Conservation (phyloP, 2,888 invertebrate species). For the Chymomyza amoena region DNA sequence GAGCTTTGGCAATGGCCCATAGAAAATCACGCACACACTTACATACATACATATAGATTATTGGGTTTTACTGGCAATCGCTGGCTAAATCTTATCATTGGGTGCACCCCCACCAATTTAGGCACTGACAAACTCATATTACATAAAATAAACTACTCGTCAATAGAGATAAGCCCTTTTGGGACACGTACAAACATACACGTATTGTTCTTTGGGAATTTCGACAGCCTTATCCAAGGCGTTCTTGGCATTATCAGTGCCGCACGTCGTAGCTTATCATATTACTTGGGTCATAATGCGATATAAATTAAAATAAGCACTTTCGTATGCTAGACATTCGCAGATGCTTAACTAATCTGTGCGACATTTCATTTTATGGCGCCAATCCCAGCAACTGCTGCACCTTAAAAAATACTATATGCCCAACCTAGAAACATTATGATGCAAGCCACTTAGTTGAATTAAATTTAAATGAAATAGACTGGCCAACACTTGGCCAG, state of each 20-base stretch:
- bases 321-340: not conserved
- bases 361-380: not conserved
- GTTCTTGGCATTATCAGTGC: not conserved
- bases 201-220: not conserved
- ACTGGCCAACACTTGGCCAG: not conserved
- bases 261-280: not conserved
- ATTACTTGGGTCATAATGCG: not conserved
- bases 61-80: not conserved
- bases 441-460: not conserved
- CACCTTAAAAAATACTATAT: not conserved
- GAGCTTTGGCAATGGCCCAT: conserved; percentile 6
- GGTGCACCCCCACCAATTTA: not conserved
- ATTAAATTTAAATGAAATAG: not conserved
- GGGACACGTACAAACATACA: not conserved
- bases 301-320: not conserved
- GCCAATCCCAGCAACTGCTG: not conserved
- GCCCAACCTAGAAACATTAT: not conserved
- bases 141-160: not conserved
- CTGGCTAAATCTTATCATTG: not conserved
- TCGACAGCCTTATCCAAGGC: not conserved
- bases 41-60: too few species aligned
- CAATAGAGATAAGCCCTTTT: not conserved
- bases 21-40: too few species aligned
- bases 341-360: not conserved
- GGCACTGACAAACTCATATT: not conserved